Evolutionary conservation across 2,888 invertebrate species (phyloP).

Genomic region (Agapetus fuscipes): DNA sequence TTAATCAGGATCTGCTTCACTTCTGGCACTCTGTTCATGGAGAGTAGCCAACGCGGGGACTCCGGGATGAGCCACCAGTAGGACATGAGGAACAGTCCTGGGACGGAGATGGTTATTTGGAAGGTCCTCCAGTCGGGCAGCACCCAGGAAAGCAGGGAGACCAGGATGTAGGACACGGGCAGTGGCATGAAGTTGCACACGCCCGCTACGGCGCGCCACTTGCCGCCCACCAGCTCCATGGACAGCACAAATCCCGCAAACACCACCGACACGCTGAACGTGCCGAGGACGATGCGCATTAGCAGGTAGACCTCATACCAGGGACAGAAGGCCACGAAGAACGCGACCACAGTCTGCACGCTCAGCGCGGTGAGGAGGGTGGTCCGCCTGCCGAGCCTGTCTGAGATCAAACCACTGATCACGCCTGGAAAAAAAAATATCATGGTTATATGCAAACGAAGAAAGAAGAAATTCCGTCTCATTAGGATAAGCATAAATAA

Average conservation of each 20-base stretch:
- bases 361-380: conserved; percentile 62
- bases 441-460: no score
- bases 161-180: conserved; percentile 63
- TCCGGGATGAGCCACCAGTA: conserved; percentile 70
- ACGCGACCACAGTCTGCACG: conserved; percentile 58
- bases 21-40: conserved; percentile 61
- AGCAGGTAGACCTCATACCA: conserved; percentile 61
- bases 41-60: conserved; percentile 68
- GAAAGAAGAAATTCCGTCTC: no score
- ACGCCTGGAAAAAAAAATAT: no score
- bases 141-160: conserved; percentile 60
- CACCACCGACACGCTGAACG: conserved; percentile 72
- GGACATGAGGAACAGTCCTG: conserved; percentile 56
- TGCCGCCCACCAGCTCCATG: conserved; percentile 68
- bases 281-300: conserved; percentile 60
- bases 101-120: conserved; percentile 62
- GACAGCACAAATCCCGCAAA: conserved; percentile 72
- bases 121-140: conserved; percentile 64
- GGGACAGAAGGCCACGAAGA: conserved; percentile 58
- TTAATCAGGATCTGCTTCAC: conserved; percentile 54
- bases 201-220: conserved; percentile 71
- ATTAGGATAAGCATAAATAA: no score
- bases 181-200: conserved; percentile 74
- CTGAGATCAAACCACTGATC: conserved; percentile 19
- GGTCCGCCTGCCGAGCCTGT: conserved; percentile 59